Base-by-base conservation (phyloP, 2,113 vertebrate species). In the Kryptolebias marmoratus region DNA sequence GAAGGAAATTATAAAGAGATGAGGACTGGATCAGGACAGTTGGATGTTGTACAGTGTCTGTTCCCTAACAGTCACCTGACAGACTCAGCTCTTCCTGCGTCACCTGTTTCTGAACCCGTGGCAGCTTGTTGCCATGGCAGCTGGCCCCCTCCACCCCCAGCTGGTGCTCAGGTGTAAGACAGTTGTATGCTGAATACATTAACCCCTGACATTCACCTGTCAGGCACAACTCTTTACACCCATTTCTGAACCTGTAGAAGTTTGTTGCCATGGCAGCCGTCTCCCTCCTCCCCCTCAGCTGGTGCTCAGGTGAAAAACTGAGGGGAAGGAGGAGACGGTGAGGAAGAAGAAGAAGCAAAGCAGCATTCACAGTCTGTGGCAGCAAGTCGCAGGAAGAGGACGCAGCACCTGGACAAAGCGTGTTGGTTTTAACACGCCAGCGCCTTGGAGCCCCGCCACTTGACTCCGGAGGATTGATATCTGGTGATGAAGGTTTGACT, bases 281-380 rank as follows among this genome's bases (percentile, higher is more conserved):
- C 54, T 64, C 67, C 53, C 22, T 22, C 57, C 58, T 5, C 71
- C 15, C 9, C 71, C 39, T 57, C 59, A 64, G 74, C 61, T 67
- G 62, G 79, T 83, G 42, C 87, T 93, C 95, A 96, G 95, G 94
- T 95, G 93, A 94, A 92, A 89, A 89, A 81, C 79, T 86, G 77
- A 76, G 75, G 63, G 76, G 22, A 22, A 22, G 36, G 75, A 73
- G 82, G 30, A 84, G 56, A 32, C 45, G 32, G n/a, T 22, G 32
- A 55, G 30, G 57, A 66, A 42, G 76, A 59, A 57, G 63, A 68
- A 49, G 83, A 22, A 22, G 22, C 22, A 22, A 80, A 87, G 82
- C 87, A 73, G 75, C 80, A 90, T 80, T 87, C 82, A 93, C 92
- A 88, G 93, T 93, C 87, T 88, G 78, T 79, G 30, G 80, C 85